Evolutionary conservation across 2,797 vertebrate species (phyloP).

Genomic region (Poeciliopsis paucimaculata): DNA sequence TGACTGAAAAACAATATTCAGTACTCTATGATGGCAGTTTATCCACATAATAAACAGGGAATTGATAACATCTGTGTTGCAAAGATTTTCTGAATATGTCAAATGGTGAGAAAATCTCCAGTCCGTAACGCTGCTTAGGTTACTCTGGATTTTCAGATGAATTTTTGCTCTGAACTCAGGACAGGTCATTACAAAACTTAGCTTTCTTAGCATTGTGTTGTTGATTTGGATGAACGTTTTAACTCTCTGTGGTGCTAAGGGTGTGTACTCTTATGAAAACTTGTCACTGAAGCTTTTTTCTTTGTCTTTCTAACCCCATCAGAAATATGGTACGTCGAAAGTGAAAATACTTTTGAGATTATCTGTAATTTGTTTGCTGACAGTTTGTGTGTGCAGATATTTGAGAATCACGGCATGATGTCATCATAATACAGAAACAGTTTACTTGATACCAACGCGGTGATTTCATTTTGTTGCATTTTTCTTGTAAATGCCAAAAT

Average conservation of each 20-base stretch:
- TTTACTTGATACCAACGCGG: conserved; percentile 5
- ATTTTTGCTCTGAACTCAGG: neutral
- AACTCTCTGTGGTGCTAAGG: neutral
- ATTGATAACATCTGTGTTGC: neutral
- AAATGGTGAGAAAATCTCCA: neutral
- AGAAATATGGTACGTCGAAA: neutral
- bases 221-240: neutral
- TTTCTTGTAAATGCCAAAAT: conserved; percentile 34
- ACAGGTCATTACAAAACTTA: neutral
- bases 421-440: conserved; percentile 23
- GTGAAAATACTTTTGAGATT: neutral
- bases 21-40: neutral
- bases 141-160: neutral
- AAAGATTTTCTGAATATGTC: neutral
- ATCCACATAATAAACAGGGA: neutral
- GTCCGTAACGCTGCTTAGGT: neutral
- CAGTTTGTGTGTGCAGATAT: neutral
- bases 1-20: neutral
- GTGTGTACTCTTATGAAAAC: neutral
- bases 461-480: conserved; percentile 31
- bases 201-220: neutral
- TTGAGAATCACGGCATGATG: conserved; percentile 4
- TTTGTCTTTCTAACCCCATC: neutral
- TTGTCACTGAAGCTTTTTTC: neutral
- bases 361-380: neutral